These are phyloP conservation scores for Pluvialis apricaria DNA, from an alignment of 2,113 vertebrate genomes.

Conservation along the genomic window DNA sequence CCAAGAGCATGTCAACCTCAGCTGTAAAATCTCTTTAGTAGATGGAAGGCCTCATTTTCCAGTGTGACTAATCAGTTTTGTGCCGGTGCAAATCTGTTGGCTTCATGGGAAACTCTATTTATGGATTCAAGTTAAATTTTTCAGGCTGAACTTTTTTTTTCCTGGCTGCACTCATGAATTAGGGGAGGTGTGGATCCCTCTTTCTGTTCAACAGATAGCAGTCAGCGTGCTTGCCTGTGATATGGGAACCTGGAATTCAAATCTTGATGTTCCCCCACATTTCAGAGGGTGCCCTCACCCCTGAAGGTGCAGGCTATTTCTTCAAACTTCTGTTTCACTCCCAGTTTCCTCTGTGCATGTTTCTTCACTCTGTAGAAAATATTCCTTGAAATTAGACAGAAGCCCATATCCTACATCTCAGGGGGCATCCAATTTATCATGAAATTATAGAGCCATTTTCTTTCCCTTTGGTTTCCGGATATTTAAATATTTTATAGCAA, in stretches of 20 bases:
- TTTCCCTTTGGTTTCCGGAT: background rate
- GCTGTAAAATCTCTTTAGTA: conserved; percentile 15
- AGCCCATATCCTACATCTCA: background rate
- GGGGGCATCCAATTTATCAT: background rate
- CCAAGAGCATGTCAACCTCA: background rate
- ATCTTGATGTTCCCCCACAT: accelerated
- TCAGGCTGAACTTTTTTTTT: background rate
- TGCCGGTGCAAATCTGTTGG: background rate
- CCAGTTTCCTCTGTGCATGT: background rate
- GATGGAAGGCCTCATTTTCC: background rate
- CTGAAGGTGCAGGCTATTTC: background rate
- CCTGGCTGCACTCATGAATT: background rate
- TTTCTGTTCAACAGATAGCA: background rate
- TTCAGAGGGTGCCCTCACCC: background rate
- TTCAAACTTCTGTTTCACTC: background rate
- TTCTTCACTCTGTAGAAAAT: background rate
- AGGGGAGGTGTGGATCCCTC: background rate
- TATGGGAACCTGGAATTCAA: background rate
- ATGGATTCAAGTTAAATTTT: background rate
- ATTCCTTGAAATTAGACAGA: background rate
- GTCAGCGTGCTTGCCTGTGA: background rate
- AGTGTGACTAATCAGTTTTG: conserved; percentile 31
- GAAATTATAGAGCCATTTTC: background rate
- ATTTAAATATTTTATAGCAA: background rate
- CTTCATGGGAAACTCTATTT: background rate